Percentiles rank a stretch among this genome's conserved stretches.
Evolutionary conservation across 1,140 invertebrate species (phyloP).

Genomic region (Doryteuthis pealeii): DNA sequence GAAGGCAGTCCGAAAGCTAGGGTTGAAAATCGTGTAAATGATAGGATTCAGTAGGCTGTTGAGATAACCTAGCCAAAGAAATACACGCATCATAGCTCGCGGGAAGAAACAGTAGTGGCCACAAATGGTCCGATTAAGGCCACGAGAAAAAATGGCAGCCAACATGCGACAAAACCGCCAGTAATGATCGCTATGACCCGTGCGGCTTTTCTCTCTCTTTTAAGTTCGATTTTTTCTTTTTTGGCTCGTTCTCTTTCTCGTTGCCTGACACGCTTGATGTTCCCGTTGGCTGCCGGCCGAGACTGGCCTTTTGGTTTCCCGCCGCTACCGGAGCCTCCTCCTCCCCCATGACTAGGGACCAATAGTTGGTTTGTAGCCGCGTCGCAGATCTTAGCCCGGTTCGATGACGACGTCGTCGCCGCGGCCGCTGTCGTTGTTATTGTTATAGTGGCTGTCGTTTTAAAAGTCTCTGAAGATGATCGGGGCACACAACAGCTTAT

Average conservation of each 20-base stretch:
- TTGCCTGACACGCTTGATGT: constrained; percentile 34
- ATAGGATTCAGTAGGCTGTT: constrained; percentile 59
- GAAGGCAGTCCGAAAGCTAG: constrained; percentile 57
- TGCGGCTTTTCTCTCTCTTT: constrained; percentile 62
- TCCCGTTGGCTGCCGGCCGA: constrained; percentile 29
- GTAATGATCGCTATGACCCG: constrained; percentile 62
- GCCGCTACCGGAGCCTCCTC: constrained; percentile 24
- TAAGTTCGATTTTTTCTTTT: constrained; percentile 59
- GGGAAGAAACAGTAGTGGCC: constrained; percentile 47
- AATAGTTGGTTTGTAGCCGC: not conserved
- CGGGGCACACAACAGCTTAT: too few species aligned
- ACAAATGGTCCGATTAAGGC: constrained; percentile 54
- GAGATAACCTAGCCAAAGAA: constrained; percentile 59
- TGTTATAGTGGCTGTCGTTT: not conserved
- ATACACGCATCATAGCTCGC: constrained; percentile 49
- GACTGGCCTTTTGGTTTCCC: constrained; percentile 25
- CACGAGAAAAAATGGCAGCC: constrained; percentile 60
- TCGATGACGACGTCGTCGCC: not conserved
- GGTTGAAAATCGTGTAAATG: constrained; percentile 61
- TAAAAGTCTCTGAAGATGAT: not conserved
- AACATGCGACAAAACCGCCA: constrained; percentile 58
- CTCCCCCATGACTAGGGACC: not conserved
- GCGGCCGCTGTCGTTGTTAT: not conserved
- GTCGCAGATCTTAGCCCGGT: not conserved
- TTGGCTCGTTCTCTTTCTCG: constrained; percentile 42